A percentile compares a stretch with the other conserved stretches of the same genome.
Evolutionary conservation across 2,113 vertebrate species (phyloP).

Genomic region (Phyllostomus hastatus): DNA sequence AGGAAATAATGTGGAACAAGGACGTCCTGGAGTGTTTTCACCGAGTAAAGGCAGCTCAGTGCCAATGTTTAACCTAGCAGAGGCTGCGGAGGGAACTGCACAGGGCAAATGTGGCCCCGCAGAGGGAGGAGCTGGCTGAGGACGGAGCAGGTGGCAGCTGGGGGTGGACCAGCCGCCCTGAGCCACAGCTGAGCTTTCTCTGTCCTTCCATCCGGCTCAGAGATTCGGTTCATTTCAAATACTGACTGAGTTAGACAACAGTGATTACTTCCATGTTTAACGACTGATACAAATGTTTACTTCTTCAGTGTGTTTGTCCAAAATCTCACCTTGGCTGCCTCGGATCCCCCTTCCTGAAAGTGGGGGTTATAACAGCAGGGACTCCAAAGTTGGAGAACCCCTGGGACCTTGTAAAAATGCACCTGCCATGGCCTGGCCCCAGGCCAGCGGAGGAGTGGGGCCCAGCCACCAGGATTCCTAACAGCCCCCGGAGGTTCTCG

Average conservation of each 20-base stretch:
- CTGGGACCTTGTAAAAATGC: not conserved
- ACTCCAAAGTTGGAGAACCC: too few species aligned
- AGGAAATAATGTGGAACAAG: not conserved
- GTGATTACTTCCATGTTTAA: not conserved
- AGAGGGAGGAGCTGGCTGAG: not conserved
- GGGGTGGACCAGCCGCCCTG: not conserved
- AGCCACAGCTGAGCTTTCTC: not conserved
- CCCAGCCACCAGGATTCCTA: too few species aligned
- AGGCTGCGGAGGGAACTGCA: not conserved
- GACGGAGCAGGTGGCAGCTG: not conserved
- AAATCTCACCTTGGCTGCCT: not conserved
- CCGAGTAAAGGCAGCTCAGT: not conserved
- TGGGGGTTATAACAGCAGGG: not conserved
- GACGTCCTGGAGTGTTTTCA: not conserved
- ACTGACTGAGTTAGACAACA: too few species aligned
- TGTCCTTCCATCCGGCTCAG: not conserved
- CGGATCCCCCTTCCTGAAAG: not conserved
- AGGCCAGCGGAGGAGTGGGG: not conserved
- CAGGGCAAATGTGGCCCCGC: fast-evolving
- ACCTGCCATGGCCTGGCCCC: not conserved
- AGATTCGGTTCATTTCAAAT: fast-evolving
- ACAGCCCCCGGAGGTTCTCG: not conserved
- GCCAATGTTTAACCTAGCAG: not conserved
- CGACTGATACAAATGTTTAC: fast-evolving
- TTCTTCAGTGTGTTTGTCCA: not conserved